These are phyloP conservation scores for Erebia epiphron DNA, from an alignment of 2,888 invertebrate genomes.

Conservation along the genomic window DNA sequence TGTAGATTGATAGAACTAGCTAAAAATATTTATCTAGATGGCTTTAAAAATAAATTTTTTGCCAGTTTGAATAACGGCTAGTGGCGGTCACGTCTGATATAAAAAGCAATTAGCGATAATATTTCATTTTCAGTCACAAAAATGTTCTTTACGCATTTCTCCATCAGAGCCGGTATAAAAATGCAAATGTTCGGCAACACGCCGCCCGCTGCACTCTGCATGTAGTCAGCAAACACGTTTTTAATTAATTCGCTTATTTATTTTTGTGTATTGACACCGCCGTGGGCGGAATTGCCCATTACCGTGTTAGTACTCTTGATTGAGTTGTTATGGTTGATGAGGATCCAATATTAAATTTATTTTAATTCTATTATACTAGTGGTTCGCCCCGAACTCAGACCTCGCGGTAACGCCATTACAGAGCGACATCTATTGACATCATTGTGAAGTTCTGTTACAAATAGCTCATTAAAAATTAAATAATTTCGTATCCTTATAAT, in stretches of 20 bases:
- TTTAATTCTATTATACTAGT: neutral
- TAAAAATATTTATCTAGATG: too few relatives aligned
- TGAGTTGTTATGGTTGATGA: slow-evolving; percentile 29
- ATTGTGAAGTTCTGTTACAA: too few relatives aligned
- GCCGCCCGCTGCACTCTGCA: slow-evolving; percentile 50
- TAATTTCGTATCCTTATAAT: too few relatives aligned
- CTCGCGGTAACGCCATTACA: too few relatives aligned
- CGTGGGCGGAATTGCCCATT: slow-evolving; percentile 42
- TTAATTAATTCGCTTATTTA: slow-evolving; percentile 74
- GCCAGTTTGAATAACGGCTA: neutral
- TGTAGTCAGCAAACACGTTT: slow-evolving; percentile 69
- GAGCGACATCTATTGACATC: too few relatives aligned
- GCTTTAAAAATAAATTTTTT: too few relatives aligned
- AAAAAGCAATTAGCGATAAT: slow-evolving; percentile 27
- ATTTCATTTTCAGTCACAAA: slow-evolving; percentile 36
- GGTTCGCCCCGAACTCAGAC: too few relatives aligned
- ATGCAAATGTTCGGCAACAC: slow-evolving; percentile 49
- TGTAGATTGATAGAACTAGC: too few relatives aligned
- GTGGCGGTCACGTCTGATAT: slow-evolving; percentile 7
- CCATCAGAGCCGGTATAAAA: slow-evolving; percentile 48
- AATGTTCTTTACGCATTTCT: slow-evolving; percentile 47
- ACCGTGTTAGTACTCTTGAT: slow-evolving; percentile 36
- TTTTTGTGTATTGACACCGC: slow-evolving; percentile 48
- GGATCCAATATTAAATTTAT: slow-evolving; percentile 1
- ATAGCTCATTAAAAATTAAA: too few relatives aligned